Base-by-base conservation (phyloP, 2,797 vertebrate species). In the Rhyacichthys aspro region DNA sequence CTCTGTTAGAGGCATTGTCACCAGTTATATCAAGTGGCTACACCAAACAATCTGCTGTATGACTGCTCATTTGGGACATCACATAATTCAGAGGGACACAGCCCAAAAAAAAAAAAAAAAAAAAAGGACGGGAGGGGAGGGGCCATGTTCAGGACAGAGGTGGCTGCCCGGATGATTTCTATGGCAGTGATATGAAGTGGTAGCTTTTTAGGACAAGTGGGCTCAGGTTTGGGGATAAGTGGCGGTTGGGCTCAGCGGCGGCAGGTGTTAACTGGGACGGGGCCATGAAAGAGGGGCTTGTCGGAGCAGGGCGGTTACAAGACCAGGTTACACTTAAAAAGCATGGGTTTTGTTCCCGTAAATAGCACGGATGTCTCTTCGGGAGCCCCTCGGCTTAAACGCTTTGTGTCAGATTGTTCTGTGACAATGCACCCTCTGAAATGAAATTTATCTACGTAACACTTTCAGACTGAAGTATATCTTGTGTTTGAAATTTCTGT, bases 1-100 rank as follows among this genome's bases (percentile, higher is more conserved):
- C 86, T 88, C 85, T 87, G 83, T 86, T 86, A 59, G 80, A 81
- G 81, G 70, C 88, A 84, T 90, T 92, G 88, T 92, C 85, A 82
- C 66, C 63, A 33, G 64, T 83, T 81, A 79, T 81, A 84, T 90
- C 86, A 84, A 82, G 80, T 87, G 82, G 84, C 82, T 83, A 70
- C 71, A 81, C 77, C 77, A 67, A 86, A 86, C 87, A 90, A 86
- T 88, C 87, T 84, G 85, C 80, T 85, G 83, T 77, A 78, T 59
- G 82, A 83, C 76, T 89, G 89, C 87, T 90, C 89, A 90, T 87
- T 90, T 87, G 47, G 90, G 83, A 89, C 79, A 76, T 79, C 59
- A 68, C 81, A 72, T 77, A 71, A 85, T 81, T 81, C 62, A 81
- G 66, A 69, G 63, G 63, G 74, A 59, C 72, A 60, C 62, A 32